These are phyloP conservation scores for Elaphurus davidianus DNA, from an alignment of 2,113 vertebrate species.

Conservation along the genomic window DNA sequence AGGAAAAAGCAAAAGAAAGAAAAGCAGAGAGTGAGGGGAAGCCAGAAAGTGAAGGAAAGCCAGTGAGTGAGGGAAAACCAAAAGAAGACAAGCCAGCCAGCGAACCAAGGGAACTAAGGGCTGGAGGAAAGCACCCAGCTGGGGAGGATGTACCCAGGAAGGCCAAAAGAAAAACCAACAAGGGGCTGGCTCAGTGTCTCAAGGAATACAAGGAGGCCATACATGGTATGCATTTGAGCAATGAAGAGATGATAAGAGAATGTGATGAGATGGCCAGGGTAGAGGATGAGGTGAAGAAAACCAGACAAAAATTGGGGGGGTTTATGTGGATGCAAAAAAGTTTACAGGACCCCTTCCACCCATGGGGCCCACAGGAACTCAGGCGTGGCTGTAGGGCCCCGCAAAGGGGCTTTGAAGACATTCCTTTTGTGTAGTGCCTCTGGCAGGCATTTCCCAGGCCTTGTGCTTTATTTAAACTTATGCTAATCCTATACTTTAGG, in stretches of 20 bases:
- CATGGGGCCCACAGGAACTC: constrained; percentile 25
- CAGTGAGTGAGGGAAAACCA: background rate
- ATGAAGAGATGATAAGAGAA: constrained; percentile 55
- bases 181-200: constrained; percentile 35
- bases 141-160: constrained; percentile 36
- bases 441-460: background rate
- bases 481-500: constrained; percentile 4
- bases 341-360: constrained; percentile 55
- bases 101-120: background rate
- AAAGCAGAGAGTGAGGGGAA: background rate
- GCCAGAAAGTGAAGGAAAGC: background rate
- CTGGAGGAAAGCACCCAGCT: constrained; percentile 11
- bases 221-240: constrained; percentile 46
- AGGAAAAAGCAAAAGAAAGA: background rate
- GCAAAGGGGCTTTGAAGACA: constrained; percentile 50
- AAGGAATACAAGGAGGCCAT: constrained; percentile 50
- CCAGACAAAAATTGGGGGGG: constrained; percentile 36
- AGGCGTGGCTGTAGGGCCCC: constrained; percentile 44
- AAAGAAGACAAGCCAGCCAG: constrained; percentile 5
- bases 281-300: constrained; percentile 52
- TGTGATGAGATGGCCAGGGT: constrained; percentile 54
- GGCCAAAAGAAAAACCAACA: constrained; percentile 51
- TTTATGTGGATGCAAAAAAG: constrained; percentile 61
- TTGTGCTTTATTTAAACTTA: constrained; percentile 30
- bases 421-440: constrained; percentile 37